phyloP scores from a whole-genome alignment of 2,888 invertebrate genomes.

The Drosophila melanosoma region DNA sequence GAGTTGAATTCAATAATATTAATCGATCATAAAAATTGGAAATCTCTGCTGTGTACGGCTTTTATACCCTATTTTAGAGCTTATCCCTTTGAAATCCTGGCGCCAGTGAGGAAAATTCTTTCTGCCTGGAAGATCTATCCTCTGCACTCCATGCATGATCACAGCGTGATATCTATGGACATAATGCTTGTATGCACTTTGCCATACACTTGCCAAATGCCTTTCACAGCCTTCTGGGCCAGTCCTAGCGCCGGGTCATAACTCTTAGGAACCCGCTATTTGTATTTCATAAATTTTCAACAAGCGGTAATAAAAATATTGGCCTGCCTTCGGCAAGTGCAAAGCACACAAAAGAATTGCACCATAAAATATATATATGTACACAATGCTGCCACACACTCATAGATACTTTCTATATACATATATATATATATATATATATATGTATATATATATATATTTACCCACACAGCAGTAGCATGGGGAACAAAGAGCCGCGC shows the following conservation, averaged over 20 bases:
- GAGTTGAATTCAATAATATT: background rate
- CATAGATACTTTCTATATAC: background rate
- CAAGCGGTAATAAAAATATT: constrained; percentile 77
- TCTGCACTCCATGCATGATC: constrained; percentile 52
- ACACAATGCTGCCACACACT: constrained; percentile 1
- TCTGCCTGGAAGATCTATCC: constrained; percentile 6
- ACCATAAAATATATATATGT: constrained; percentile 65
- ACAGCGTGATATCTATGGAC: constrained; percentile 39
- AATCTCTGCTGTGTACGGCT: background rate
- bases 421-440: constrained; percentile 6
- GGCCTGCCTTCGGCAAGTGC: constrained; percentile 71
- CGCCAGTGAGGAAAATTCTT: constrained; percentile 42
- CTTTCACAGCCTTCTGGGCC: constrained; percentile 70
- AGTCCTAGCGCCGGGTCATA: constrained; percentile 77
- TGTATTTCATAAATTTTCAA: constrained; percentile 70
- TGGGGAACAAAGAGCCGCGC: constrained; percentile 67
- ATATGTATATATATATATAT: background rate
- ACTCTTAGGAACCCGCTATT: constrained; percentile 71
- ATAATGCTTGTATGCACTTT: constrained; percentile 10
- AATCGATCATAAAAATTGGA: background rate
- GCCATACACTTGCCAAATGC: constrained; percentile 62
- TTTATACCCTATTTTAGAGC: constrained; percentile 49
- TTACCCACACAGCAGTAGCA: constrained; percentile 36
- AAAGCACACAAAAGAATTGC: constrained; percentile 78
- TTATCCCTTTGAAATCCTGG: constrained; percentile 59